Evolutionary conservation across 1,140 invertebrate species (phyloP).

Genomic region (Pseudomyrmex dendroicus): DNA sequence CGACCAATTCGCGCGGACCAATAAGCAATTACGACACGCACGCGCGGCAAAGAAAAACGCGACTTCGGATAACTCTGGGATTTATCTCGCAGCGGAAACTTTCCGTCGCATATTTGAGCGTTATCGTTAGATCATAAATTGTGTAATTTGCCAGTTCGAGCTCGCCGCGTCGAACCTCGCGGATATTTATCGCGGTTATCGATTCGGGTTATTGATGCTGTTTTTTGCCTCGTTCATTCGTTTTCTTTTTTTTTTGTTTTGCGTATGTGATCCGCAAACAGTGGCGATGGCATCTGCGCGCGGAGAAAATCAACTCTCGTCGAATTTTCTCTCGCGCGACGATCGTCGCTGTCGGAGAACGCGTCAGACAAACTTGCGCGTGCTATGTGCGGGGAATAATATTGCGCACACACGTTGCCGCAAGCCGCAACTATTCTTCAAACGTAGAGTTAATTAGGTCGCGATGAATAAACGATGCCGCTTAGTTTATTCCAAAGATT

Average conservation of each 20-base stretch:
- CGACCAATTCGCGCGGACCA: slow-evolving; percentile 47
- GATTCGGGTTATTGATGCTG: slow-evolving; percentile 63
- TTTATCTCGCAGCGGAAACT: slow-evolving; percentile 70
- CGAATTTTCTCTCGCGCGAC: not conserved
- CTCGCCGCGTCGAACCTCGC: slow-evolving; percentile 30
- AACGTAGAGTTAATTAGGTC: slow-evolving; percentile 40
- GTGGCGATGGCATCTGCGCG: not conserved
- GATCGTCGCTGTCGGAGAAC: slow-evolving; percentile 10
- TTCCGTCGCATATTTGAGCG: slow-evolving; percentile 57
- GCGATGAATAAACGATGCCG: slow-evolving; percentile 32
- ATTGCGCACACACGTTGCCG: slow-evolving; percentile 9
- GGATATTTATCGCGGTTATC: slow-evolving; percentile 78
- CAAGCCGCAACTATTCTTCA: not conserved
- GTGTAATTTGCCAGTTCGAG: slow-evolving; percentile 71
- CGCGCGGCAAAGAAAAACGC: slow-evolving; percentile 67
- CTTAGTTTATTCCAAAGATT: slow-evolving; percentile 18
- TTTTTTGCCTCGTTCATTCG: slow-evolving; percentile 6
- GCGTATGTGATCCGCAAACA: slow-evolving; percentile 4
- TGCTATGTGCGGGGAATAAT: not conserved
- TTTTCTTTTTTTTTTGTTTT: slow-evolving; percentile 15
- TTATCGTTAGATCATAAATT: slow-evolving; percentile 77
- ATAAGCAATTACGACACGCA: slow-evolving; percentile 74
- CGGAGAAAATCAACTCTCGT: slow-evolving; percentile 5
- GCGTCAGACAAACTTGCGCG: slow-evolving; percentile 12
- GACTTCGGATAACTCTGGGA: slow-evolving; percentile 64